These are phyloP conservation scores for Drosophila gunungcola DNA, from an alignment of 1,140 invertebrate genomes.

Conservation along the genomic window DNA sequence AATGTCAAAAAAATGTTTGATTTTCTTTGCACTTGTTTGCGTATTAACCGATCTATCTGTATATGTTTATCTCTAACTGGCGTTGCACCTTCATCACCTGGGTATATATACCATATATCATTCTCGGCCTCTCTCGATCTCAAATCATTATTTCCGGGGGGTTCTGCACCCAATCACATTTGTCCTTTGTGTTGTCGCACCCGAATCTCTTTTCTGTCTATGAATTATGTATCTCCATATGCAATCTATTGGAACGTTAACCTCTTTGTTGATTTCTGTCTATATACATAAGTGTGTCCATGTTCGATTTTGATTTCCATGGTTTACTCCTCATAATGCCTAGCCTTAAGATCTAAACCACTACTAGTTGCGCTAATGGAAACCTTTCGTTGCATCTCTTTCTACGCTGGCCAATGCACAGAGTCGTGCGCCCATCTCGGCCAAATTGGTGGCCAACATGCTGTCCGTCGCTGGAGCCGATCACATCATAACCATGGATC, in stretches of 20 bases:
- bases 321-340: constrained; percentile 57
- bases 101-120: constrained; percentile 2
- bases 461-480: constrained; percentile 98
- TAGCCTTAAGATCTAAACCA: constrained; percentile 40
- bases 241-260: constrained; percentile 65
- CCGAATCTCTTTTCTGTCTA: constrained; percentile 29
- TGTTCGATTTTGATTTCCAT: constrained; percentile 60
- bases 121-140: neutral
- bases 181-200: constrained; percentile 53
- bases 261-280: constrained; percentile 47
- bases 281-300: constrained; percentile 59
- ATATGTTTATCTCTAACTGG: constrained; percentile 25
- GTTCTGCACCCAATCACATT: constrained; percentile 30
- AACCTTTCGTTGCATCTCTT: constrained; percentile 53
- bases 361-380: constrained; percentile 75
- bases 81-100: constrained; percentile 29
- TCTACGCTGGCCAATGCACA: constrained; percentile 85
- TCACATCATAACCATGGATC: constrained; percentile 99
- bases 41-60: constrained; percentile 22
- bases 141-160: constrained; percentile 13
- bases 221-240: constrained; percentile 36
- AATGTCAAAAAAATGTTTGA: constrained; percentile 15
- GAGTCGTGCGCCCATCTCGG: constrained; percentile 99
- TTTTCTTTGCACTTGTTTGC: constrained; percentile 62
- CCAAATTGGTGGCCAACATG: constrained; percentile 99